phyloP scores from a whole-genome alignment of 2,888 invertebrate species.

The Zygaena filipendulae region DNA sequence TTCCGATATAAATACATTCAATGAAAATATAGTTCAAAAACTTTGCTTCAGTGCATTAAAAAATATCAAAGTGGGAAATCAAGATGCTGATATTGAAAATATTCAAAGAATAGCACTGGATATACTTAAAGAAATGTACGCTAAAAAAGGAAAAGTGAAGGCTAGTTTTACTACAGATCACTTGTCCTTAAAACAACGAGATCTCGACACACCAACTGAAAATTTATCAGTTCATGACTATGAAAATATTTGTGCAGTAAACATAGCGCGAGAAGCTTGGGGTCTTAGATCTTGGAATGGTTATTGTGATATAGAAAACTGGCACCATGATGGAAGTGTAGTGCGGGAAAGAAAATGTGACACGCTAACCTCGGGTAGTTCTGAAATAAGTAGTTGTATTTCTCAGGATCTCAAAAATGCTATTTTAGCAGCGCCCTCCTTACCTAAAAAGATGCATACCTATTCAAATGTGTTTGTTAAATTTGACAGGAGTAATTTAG shows the following conservation, averaged over 20 bases:
- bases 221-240: conserved; percentile 73
- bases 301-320: conserved; percentile 73
- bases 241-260: conserved; percentile 73
- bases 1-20: conserved; percentile 63
- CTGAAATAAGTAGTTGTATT: conserved; percentile 62
- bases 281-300: conserved; percentile 74
- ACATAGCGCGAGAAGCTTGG: conserved; percentile 73
- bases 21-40: conserved; percentile 66
- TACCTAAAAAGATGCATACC: conserved; percentile 50
- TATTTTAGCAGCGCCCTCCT: conserved; percentile 49
- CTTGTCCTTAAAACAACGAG: conserved; percentile 47
- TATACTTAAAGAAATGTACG: conserved; percentile 63
- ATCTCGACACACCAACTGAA: conserved; percentile 65
- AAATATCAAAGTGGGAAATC: conserved; percentile 64
- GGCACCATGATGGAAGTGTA: conserved; percentile 71
- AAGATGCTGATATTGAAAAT: conserved; percentile 64
- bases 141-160: conserved; percentile 55
- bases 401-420: conserved; percentile 56
- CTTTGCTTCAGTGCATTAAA: conserved; percentile 61
- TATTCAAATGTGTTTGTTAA: conserved; percentile 60
- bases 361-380: conserved; percentile 67
- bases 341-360: conserved; percentile 68
- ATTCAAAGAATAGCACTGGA: conserved; percentile 65
- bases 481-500: conserved; percentile 47
- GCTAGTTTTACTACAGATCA: conserved; percentile 35